These are phyloP conservation scores for Orchesella cincta DNA, from an alignment of 1,140 invertebrate species.

Conservation along the genomic window DNA sequence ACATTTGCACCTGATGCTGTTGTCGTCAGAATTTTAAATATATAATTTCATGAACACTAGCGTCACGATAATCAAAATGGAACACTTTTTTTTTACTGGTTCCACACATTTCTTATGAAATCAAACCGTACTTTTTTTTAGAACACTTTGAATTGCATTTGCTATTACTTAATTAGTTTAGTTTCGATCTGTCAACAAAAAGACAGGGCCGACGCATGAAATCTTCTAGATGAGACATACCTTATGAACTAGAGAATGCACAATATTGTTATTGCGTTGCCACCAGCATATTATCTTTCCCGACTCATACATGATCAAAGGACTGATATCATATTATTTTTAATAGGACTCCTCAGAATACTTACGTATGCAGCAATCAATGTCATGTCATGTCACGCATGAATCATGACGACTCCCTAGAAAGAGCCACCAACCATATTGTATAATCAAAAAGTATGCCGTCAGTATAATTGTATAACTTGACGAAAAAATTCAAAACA, in stretches of 20 bases:
- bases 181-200: background rate
- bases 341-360: background rate
- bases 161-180: background rate
- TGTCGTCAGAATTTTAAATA: background rate
- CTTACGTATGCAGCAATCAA: slow-evolving; percentile 17
- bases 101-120: too few relatives aligned
- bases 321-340: slow-evolving; percentile 3
- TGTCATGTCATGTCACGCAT: slow-evolving; percentile 28
- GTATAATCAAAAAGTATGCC: too few relatives aligned
- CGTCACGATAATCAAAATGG: too few relatives aligned
- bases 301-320: slow-evolving; percentile 25
- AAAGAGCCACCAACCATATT: slow-evolving; percentile 15
- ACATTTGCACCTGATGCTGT: background rate
- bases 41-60: background rate
- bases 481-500: too few relatives aligned
- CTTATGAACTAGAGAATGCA: background rate
- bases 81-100: too few relatives aligned
- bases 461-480: too few relatives aligned
- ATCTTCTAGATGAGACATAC: background rate
- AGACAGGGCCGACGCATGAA: background rate
- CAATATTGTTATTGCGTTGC: too few relatives aligned
- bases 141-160: background rate
- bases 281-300: too few relatives aligned
- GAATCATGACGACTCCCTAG: slow-evolving; percentile 26
- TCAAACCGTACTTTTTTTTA: too few relatives aligned